Evolutionary conservation across 2,797 vertebrate genomes (phyloP).

Genomic region (Molossus molossus): DNA sequence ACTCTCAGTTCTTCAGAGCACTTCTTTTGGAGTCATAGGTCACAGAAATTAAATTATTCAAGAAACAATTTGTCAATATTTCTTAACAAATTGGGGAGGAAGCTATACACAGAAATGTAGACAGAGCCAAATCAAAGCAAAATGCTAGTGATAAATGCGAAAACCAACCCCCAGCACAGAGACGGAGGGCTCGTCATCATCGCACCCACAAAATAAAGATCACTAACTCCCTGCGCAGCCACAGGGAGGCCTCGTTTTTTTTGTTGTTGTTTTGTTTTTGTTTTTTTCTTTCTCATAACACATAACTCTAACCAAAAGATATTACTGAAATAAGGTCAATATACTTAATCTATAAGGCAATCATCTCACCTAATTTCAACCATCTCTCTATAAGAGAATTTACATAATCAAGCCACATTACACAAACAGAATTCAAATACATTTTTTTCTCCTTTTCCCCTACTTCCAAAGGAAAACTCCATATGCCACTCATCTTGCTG

Average conservation of each 20-base stretch:
- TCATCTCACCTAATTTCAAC: slow-evolving; percentile 47
- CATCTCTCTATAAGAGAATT: slow-evolving; percentile 6
- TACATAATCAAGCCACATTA: slow-evolving; percentile 3
- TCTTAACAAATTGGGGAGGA: slow-evolving; percentile 5
- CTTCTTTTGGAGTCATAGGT: slow-evolving; percentile 53
- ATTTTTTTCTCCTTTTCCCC: neutral
- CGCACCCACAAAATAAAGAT: neutral
- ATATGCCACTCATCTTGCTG: neutral
- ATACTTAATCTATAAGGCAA: slow-evolving; percentile 27
- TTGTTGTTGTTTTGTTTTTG: no score
- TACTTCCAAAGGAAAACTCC: slow-evolving; percentile 58
- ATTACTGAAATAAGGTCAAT: slow-evolving; percentile 32
- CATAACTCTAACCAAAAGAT: slow-evolving; percentile 50
- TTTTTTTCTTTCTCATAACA: slow-evolving; percentile 24
- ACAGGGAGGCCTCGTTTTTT: neutral
- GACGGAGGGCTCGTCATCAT: neutral
- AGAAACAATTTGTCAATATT: slow-evolving; percentile 33
- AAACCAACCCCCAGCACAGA: neutral
- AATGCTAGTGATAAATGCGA: slow-evolving; percentile 30
- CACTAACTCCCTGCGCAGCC: neutral
- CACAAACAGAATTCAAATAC: neutral
- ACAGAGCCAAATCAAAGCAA: slow-evolving; percentile 10
- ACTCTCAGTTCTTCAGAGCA: slow-evolving; percentile 2
- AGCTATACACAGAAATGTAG: slow-evolving; percentile 15
- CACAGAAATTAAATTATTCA: slow-evolving; percentile 68